Evolutionary conservation across 2,113 vertebrate genomes (phyloP).

Genomic region (Microcebus griseorufus): DNA sequence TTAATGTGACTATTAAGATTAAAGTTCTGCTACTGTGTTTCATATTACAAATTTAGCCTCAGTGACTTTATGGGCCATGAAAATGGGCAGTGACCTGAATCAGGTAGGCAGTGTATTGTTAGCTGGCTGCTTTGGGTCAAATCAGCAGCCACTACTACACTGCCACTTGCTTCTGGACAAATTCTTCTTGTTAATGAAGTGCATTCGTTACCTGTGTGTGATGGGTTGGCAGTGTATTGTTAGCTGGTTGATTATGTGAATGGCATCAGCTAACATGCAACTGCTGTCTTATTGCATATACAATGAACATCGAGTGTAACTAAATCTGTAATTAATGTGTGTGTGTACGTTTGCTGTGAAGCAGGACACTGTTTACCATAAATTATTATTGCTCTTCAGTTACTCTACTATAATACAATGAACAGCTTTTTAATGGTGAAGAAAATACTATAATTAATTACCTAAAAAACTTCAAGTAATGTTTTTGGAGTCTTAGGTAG

Average conservation of each 20-base stretch:
- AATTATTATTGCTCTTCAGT: neutral
- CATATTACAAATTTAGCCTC: neutral
- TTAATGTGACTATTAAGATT: neutral
- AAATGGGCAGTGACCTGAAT: slow-evolving; percentile 50
- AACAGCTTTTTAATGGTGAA: neutral
- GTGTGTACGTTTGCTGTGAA: neutral
- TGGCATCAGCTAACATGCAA: slow-evolving; percentile 87
- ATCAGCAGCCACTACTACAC: slow-evolving; percentile 77
- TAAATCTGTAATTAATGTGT: neutral
- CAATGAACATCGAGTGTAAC: slow-evolving; percentile 25
- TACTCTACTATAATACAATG: neutral
- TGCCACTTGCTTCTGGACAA: slow-evolving; percentile 79
- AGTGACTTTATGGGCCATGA: neutral
- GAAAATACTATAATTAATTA: neutral
- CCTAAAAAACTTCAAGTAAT: neutral
- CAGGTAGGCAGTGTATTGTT: slow-evolving; percentile 85
- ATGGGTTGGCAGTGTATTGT: slow-evolving; percentile 93
- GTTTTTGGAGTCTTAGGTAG: neutral
- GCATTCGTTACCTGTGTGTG: slow-evolving; percentile 74
- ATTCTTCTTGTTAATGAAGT: neutral
- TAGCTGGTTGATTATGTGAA: slow-evolving; percentile 88
- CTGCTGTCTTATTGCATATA: slow-evolving; percentile 83
- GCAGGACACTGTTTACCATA: neutral
- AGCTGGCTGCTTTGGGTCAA: slow-evolving; percentile 80
- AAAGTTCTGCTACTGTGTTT: neutral